Evolutionary conservation across 2,113 vertebrate species (phyloP).

Genomic region (Anhinga anhinga): DNA sequence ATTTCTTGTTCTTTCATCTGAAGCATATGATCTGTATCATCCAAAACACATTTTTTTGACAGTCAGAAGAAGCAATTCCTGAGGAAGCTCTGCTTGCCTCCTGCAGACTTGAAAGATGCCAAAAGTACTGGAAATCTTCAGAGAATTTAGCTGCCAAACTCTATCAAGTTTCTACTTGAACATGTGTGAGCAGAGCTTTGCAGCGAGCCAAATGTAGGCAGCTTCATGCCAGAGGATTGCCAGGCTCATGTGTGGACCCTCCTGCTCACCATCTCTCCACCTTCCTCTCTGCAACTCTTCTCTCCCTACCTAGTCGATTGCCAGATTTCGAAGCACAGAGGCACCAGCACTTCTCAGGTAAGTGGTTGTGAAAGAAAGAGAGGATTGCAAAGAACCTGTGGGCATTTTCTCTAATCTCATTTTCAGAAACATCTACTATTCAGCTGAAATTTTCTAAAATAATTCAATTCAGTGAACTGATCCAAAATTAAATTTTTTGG

Average conservation of each 20-base stretch:
- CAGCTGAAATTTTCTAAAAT: neutral
- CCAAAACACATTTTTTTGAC: neutral
- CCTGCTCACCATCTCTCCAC: neutral
- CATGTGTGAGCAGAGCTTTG: neutral
- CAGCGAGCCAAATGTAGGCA: neutral
- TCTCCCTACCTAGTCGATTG: neutral
- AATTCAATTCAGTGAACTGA: neutral
- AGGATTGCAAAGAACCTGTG: neutral
- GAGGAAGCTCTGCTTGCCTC: neutral
- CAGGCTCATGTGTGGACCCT: neutral
- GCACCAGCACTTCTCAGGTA: neutral
- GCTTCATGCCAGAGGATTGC: neutral
- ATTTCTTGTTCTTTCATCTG: slow-evolving; percentile 17
- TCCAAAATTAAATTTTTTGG: neutral
- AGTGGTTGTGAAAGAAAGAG: neutral
- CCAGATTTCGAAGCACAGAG: neutral
- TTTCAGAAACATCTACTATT: neutral
- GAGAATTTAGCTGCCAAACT: neutral
- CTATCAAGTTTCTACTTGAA: neutral
- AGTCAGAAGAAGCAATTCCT: neutral
- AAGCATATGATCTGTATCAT: neutral
- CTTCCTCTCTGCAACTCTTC: neutral
- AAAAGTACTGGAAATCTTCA: neutral
- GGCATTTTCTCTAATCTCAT: neutral
- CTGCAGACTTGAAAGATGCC: neutral